Evolutionary conservation across 2,888 invertebrate species (phyloP).

Genomic region (Horisme vitalbata): DNA sequence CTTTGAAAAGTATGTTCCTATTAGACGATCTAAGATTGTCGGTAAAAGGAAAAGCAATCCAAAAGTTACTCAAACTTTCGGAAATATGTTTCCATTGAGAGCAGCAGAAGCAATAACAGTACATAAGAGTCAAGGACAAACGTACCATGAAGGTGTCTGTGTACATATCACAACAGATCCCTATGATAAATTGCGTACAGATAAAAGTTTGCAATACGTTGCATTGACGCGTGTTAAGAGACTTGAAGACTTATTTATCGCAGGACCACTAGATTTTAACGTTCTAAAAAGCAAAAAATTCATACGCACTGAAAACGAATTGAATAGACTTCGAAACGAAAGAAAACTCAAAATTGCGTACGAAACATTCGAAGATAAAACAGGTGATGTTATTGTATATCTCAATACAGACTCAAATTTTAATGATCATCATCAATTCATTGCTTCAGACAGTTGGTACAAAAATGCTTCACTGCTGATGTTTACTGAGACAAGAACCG

Average conservation of each 20-base stretch:
- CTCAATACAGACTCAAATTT: background rate
- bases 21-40: background rate
- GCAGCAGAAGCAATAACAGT: too few relatives aligned
- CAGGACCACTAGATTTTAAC: background rate
- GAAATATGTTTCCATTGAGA: too few relatives aligned
- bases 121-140: too few relatives aligned
- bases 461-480: background rate
- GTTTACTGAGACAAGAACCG: background rate
- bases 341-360: background rate
- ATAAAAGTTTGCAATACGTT: background rate
- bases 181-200: background rate
- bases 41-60: background rate
- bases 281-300: background rate
- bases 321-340: background rate
- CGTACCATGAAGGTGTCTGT: background rate
- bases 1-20: background rate
- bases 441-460: background rate
- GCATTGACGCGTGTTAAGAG: background rate
- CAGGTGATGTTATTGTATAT: too few relatives aligned
- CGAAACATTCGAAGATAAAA: too few relatives aligned
- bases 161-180: background rate
- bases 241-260: background rate
- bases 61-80: background rate
- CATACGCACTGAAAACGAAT: background rate
- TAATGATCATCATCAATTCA: background rate